Evolutionary conservation across 2,113 vertebrate genomes (phyloP), one percentile per base, ranked within the genome.

Genomic region (Lamprotornis superbus): DNA sequence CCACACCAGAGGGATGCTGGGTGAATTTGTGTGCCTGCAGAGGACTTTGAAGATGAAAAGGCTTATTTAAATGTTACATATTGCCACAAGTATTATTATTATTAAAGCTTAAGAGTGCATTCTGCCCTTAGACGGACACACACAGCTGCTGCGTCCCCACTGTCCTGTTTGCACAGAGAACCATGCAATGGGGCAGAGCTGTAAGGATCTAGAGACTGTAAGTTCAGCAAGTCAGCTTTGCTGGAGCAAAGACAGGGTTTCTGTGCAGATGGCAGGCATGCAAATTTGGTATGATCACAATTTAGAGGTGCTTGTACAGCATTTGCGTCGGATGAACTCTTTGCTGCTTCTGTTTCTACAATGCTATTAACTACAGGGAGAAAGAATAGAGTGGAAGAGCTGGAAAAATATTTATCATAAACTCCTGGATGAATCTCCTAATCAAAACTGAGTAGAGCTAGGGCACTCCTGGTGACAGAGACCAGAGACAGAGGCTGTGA

Each of bases 21-120:
- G 55, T 77, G 85, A 86, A 91, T 91, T 8, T 5, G 2, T 79
- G 40, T 75, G 65, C 67, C 75, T 91, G 78, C 78, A 85, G 69
- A 87, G 61, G 87, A 79, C 81, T 93, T 95, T 84, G 75, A 93
- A 94, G 94, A 95, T 86, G 78, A 96, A 88, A 90, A 97, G 75
- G 35, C 33, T 95, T 80, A 37, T 92, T 93, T 91, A 91, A 86
- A 77, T 90, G 71, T 70, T 88, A 91, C 18, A 47, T 76, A 47
- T 75, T 76, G 70, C 37, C 57, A 83, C 59, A 20, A 77, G 71
- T 87, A 55, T 79, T 73, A 63, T 30, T 28, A 52, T 52, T 52
- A 52, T 47, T 88, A 67, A 85, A 95, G 87, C 74, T 90, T 95
- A 90, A 59, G 78, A 61, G 47, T 55, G 31, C 39, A 16, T 90